Evolutionary conservation across 2,113 vertebrate species (phyloP).

Genomic region (Oophaga pumilio): DNA sequence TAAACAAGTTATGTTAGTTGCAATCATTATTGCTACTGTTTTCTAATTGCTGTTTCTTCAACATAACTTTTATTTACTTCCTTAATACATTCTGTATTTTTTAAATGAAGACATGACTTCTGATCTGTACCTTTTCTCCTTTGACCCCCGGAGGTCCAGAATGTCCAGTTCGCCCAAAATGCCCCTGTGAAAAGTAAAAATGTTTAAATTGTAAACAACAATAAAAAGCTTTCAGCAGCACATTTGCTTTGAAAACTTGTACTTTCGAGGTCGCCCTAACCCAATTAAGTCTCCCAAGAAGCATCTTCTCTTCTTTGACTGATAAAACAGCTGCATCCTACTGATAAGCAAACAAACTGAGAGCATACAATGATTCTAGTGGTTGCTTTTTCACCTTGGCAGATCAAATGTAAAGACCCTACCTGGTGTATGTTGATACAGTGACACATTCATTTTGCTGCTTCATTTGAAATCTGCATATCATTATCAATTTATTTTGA

Average conservation of each 20-base stretch:
- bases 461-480: constrained; percentile 65
- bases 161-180: constrained; percentile 83
- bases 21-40: not conserved
- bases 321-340: constrained; percentile 60
- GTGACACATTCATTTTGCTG: constrained; percentile 62
- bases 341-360: constrained; percentile 63
- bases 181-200: constrained; percentile 76
- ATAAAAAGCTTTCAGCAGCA: constrained; percentile 47
- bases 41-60: not conserved
- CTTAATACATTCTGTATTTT: not conserved
- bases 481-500: constrained; percentile 59
- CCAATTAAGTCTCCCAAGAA: constrained; percentile 61
- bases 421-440: constrained; percentile 61
- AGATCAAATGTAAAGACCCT: constrained; percentile 62
- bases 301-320: constrained; percentile 62
- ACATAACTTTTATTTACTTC: not conserved
- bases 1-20: not conserved
- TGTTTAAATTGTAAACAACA: constrained; percentile 53
- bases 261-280: constrained; percentile 61
- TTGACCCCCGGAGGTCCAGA: constrained; percentile 72
- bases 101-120: constrained; percentile 2
- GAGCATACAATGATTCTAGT: constrained; percentile 61
- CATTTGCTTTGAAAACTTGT: constrained; percentile 57
- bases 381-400: constrained; percentile 63
- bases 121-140: constrained; percentile 76